These are phyloP conservation scores for Eurois occulta DNA, from an alignment of 2,888 invertebrate species.

Conservation along the genomic window DNA sequence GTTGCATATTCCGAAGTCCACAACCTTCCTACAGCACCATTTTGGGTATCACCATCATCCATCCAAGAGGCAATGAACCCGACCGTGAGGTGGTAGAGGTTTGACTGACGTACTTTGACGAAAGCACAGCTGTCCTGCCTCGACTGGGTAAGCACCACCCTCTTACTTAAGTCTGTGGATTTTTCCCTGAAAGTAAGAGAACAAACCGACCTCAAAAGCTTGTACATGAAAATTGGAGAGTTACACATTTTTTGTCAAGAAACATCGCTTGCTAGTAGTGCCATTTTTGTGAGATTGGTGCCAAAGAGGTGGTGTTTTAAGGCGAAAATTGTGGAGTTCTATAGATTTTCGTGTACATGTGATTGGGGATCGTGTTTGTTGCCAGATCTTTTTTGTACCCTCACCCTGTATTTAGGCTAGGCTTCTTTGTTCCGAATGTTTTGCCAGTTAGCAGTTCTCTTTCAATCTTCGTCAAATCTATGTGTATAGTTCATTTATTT, in stretches of 20 bases:
- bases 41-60: background rate
- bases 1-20: constrained; percentile 13
- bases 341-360: background rate
- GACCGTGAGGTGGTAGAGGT: constrained; percentile 62
- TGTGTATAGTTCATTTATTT: constrained; percentile 16
- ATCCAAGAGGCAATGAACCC: constrained; percentile 64
- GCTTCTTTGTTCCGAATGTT: constrained; percentile 32
- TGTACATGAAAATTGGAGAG: background rate
- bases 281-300: constrained; percentile 4
- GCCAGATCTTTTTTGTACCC: constrained; percentile 42
- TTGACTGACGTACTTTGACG: constrained; percentile 29
- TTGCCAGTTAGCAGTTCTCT: constrained; percentile 51
- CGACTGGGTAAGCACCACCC: constrained; percentile 58
- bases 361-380: constrained; percentile 17
- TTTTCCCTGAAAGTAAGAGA: constrained; percentile 50
- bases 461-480: constrained; percentile 41
- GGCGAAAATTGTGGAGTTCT: background rate
- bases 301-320: background rate
- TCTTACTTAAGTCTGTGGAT: constrained; percentile 50
- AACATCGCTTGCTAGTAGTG: background rate
- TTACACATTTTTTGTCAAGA: background rate
- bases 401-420: constrained; percentile 29
- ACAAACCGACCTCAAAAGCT: constrained; percentile 14
- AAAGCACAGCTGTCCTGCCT: constrained; percentile 33
- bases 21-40: constrained; percentile 9